Percentiles rank a stretch among this genome's conserved stretches.
These are phyloP conservation scores for Discoglossus pictus DNA, from an alignment of 2,797 vertebrate species.

Conservation along the genomic window DNA sequence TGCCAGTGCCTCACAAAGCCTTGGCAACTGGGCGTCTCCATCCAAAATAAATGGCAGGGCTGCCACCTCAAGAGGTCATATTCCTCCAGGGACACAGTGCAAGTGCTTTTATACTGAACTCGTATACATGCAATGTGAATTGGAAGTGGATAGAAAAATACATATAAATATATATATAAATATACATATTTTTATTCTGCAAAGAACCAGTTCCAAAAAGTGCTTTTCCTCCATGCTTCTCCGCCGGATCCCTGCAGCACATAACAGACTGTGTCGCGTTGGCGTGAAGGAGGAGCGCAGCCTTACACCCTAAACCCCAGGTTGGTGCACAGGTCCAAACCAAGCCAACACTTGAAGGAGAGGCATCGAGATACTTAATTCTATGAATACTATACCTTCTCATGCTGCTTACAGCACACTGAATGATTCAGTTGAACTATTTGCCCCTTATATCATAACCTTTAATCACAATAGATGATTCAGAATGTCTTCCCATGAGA, in stretches of 20 bases:
- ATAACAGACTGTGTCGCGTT: slow-evolving; percentile 45
- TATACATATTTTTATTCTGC: slow-evolving; percentile 51
- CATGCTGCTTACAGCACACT: slow-evolving; percentile 8
- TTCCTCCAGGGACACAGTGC: slow-evolving; percentile 45
- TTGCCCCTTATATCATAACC: no score
- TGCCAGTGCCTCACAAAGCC: slow-evolving; percentile 31
- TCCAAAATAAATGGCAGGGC: slow-evolving; percentile 26
- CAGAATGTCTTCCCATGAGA: no score
- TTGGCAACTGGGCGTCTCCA: slow-evolving; percentile 32
- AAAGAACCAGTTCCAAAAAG: slow-evolving; percentile 53
- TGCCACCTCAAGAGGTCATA: slow-evolving; percentile 41
- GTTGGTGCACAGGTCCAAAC: slow-evolving; percentile 32
- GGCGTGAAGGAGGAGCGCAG: slow-evolving; percentile 46
- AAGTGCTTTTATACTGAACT: slow-evolving; percentile 51
- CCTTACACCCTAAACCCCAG: slow-evolving; percentile 42
- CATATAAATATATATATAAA: slow-evolving; percentile 35
- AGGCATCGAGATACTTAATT: slow-evolving; percentile 11
- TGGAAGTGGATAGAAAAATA: slow-evolving; percentile 45
- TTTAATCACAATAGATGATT: no score
- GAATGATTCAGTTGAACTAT: no score
- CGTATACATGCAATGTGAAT: slow-evolving; percentile 47
- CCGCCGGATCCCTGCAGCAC: slow-evolving; percentile 48
- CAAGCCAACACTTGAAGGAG: slow-evolving; percentile 38
- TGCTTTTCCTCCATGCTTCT: slow-evolving; percentile 52
- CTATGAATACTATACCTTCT: slow-evolving; percentile 1